phyloP scores from a whole-genome alignment of 2,797 vertebrate genomes.

The Labroides dimidiatus region DNA sequence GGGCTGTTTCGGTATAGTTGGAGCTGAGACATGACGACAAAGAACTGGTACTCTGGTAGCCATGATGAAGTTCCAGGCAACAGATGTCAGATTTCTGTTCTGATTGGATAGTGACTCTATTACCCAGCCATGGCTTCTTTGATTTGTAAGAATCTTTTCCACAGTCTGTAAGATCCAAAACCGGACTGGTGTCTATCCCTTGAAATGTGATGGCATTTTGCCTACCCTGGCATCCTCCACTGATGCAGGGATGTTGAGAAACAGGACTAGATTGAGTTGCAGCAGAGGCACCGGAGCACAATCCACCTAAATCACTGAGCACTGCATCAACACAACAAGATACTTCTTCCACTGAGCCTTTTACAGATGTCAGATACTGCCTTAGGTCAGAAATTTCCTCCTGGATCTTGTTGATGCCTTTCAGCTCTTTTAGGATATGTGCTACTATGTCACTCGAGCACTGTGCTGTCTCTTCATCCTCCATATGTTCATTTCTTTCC shows the following conservation, averaged over 20 bases:
- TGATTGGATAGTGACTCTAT: conserved; percentile 22
- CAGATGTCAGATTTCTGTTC: conserved; percentile 42
- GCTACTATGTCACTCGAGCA: conserved; percentile 81
- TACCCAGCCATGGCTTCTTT: conserved; percentile 45
- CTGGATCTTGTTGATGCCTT: conserved; percentile 88
- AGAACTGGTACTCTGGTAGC: conserved; percentile 77
- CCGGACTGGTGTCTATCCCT: conserved; percentile 79
- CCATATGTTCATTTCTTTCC: conserved; percentile 47
- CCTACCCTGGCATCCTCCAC: conserved; percentile 73
- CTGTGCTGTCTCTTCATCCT: conserved; percentile 56
- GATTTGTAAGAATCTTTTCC: conserved; percentile 74
- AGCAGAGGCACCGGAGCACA: conserved; percentile 78
- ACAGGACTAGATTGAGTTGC: conserved; percentile 59
- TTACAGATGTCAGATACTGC: conserved; percentile 84
- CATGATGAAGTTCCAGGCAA: conserved; percentile 55
- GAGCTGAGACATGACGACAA: conserved; percentile 78
- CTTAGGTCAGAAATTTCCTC: conserved; percentile 86
- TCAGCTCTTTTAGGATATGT: conserved; percentile 86
- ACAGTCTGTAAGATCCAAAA: conserved; percentile 80
- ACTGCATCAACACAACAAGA: conserved; percentile 87
- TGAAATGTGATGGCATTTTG: conserved; percentile 71
- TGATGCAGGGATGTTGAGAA: conserved; percentile 50
- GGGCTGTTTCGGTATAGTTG: conserved; percentile 55
- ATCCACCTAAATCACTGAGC: conserved; percentile 85
- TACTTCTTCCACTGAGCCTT: conserved; percentile 87